Base-by-base conservation (phyloP, 2,888 invertebrate species). In the Taphrorychus bicolor region DNA sequence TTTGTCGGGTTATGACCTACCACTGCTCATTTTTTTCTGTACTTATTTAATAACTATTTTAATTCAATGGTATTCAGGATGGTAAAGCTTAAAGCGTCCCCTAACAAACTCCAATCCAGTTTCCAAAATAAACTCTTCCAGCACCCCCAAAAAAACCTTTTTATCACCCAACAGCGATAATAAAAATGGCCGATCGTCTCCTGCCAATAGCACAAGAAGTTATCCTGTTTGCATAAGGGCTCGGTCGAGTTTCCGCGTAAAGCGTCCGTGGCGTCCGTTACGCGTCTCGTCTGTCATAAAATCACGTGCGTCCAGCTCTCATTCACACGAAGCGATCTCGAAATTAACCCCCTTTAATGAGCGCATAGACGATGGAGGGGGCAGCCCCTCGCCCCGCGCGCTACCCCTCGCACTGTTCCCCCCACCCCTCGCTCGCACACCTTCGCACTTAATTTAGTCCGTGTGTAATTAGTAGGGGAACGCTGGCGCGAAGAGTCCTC, bases 401-500 rank as follows among this genome's bases (percentile, higher is more conserved):
- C 67, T 60, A 62, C 59, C 71, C 73, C 68, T 64, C 54, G 48
- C 59, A 58, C 62, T 57, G 48, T 58, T n/a, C n/a, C 64, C 58
- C 66, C 58, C 69, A 42, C 61, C 52, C 65, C 48, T 65, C 48
- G 23, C 68, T 67, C 73, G 54, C 66, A 69, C 70, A 70, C 70
- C 72, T 71, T 74, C 73, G 74, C 74, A 75, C 71, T 75, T 75
- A 75, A 75, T 75, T 75, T 72, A 71, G 72, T 72, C 65, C 74
- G 73, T 66, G 71, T 66, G 70, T 67, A 70, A 70, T 70, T 70
- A 70, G 68, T 59, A 64, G 65, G 61, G 62, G 66, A 61, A 56
- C 49, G 62, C 53, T 49, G 65, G 45, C 62, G 62, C 69, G 65
- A 66, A 62, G 21, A 59, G 57, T 56, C 17, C 18, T 62, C 56